These are phyloP conservation scores for Cyprinodon diabolis DNA, from an alignment of 2,797 vertebrate genomes.

Conservation along the genomic window DNA sequence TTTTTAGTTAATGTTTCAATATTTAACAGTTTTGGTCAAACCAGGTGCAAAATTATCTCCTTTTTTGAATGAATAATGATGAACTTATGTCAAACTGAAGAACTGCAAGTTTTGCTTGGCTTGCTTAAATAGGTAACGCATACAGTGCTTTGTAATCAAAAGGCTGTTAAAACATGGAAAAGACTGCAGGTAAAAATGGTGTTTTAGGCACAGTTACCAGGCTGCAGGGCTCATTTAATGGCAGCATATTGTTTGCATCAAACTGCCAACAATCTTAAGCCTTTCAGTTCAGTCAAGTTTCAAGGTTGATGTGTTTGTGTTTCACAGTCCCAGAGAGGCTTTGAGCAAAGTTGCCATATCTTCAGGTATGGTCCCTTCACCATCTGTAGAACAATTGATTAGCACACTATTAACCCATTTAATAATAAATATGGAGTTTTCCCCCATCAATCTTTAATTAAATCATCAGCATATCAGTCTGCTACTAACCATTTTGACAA, in stretches of 20 bases:
- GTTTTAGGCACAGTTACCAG: conserved; percentile 54
- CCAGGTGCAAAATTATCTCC: not conserved
- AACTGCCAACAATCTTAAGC: conserved; percentile 31
- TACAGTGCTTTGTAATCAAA: conserved; percentile 2
- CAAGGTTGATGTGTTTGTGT: conserved; percentile 11
- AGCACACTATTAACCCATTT: conserved; percentile 1
- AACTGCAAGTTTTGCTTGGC: not conserved
- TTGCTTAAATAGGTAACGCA: not conserved
- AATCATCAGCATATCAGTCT: not conserved
- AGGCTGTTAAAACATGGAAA: conserved; percentile 12
- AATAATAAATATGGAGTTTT: too few species aligned
- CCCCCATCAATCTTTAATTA: too few species aligned
- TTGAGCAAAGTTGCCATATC: conserved; percentile 94
- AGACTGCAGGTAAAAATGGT: conserved; percentile 19
- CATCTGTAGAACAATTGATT: conserved; percentile 74
- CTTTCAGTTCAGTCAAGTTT: conserved; percentile 24
- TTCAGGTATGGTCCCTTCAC: conserved; percentile 87
- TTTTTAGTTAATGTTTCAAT: not conserved
- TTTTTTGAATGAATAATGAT: not conserved
- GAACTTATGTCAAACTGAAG: not conserved
- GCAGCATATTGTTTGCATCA: conserved; percentile 54
- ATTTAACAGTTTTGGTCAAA: not conserved
- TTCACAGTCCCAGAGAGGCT: conserved; percentile 91
- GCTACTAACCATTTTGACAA: not conserved
- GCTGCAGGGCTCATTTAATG: conserved; percentile 29